These are phyloP conservation scores for Ostrea edulis DNA, from an alignment of 1,140 invertebrate species.

Conservation along the genomic window DNA sequence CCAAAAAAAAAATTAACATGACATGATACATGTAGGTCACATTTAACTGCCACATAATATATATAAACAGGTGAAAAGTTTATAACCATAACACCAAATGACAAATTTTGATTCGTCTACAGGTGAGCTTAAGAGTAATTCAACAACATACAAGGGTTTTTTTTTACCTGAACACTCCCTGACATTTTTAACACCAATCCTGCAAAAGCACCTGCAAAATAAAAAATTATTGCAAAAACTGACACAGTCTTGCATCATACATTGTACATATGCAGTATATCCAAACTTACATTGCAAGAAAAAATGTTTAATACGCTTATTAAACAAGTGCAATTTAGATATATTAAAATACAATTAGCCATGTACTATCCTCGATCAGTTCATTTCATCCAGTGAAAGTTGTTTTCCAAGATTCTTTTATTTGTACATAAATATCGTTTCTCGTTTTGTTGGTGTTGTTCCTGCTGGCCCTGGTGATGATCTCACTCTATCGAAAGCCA, in stretches of 20 bases:
- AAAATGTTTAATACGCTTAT: background rate
- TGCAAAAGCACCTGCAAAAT: slow-evolving; percentile 88
- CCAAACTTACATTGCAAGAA: background rate
- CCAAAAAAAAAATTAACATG: too few relatives aligned
- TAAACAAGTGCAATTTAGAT: background rate
- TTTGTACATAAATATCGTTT: too few relatives aligned
- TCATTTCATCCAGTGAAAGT: too few relatives aligned
- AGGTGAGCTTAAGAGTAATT: background rate
- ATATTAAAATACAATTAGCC: background rate
- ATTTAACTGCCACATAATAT: too few relatives aligned
- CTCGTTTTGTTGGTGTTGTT: too few relatives aligned
- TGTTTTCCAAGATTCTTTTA: too few relatives aligned
- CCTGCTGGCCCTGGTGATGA: too few relatives aligned
- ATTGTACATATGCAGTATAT: background rate
- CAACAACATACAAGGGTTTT: background rate
- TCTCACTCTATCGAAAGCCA: too few relatives aligned
- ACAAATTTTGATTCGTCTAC: too few relatives aligned
- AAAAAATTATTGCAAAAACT: background rate
- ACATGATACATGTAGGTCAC: too few relatives aligned
- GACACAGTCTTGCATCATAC: background rate
- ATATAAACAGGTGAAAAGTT: too few relatives aligned
- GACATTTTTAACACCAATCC: slow-evolving; percentile 94
- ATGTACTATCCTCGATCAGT: background rate
- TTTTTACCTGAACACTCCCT: slow-evolving; percentile 89
- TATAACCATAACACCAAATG: too few relatives aligned